phyloP scores from a whole-genome alignment of 2,888 invertebrate species.

The Cantharis rufa region DNA sequence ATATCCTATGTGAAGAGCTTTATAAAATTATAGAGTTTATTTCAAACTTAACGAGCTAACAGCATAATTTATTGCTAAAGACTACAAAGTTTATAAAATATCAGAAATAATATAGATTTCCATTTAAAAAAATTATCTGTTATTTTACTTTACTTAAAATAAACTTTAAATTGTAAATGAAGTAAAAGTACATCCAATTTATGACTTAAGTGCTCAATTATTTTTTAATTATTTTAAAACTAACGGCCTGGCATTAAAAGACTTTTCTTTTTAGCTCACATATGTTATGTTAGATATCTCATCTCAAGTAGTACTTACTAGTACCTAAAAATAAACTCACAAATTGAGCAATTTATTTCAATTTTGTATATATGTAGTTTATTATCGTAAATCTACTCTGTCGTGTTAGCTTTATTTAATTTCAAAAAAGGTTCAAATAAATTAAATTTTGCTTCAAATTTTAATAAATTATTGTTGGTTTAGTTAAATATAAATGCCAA shows the following conservation, averaged over 20 bases:
- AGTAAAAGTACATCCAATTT: not conserved
- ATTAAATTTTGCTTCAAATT: not conserved
- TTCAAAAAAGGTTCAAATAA: not conserved
- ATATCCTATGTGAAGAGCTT: no score
- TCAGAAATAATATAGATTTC: no score
- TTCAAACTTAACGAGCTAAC: no score
- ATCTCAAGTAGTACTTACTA: slow-evolving; percentile 4
- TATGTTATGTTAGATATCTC: not conserved
- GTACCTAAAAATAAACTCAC: slow-evolving; percentile 12
- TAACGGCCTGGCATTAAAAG: not conserved
- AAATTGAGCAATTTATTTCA: slow-evolving; percentile 14
- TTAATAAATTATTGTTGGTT: not conserved
- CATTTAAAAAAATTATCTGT: no score
- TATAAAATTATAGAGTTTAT: no score
- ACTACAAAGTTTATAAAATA: no score
- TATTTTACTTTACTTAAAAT: not conserved
- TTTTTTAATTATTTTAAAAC: not conserved
- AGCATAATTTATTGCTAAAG: no score
- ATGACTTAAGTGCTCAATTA: not conserved
- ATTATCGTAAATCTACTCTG: not conserved
- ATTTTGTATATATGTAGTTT: not conserved
- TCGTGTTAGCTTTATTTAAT: not conserved
- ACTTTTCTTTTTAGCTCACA: not conserved
- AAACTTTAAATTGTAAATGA: not conserved
- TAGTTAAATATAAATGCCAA: slow-evolving; percentile 6